Evolutionary conservation across 2,888 invertebrate genomes (phyloP), one percentile per base, ranked within the genome.

Genomic region (Trissolcus brochymenae): DNA sequence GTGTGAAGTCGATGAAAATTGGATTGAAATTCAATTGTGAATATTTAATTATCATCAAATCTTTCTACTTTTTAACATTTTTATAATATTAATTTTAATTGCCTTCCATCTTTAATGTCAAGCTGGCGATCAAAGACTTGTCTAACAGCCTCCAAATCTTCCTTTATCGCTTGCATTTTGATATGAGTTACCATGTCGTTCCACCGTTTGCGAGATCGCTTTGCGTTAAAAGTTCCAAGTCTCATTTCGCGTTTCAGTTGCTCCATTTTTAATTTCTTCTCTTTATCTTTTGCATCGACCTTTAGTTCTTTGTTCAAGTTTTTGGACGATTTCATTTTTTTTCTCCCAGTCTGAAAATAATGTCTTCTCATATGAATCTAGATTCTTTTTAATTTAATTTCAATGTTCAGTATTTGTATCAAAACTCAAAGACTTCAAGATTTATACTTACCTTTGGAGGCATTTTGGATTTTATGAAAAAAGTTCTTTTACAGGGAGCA

Each of bases 41-140:
- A 29, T 11, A 35, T 6, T 46, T 46, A n/a, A 46, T 46, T 46
- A 14, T n/a, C 16, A 14, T 3, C 16, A 4, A 14, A 46, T 46
- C 25, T 25, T 25, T 25, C 25, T 0, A 25, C 25, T 25, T 25
- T 25, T 19, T 29, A 7, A 6, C 35, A 2, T 11, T 35, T 35
- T 35, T n/a, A 14, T 9, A 46, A 46, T 14, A 14, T 16, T 4
- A 16, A 46, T 35, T n/a, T 35, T 35, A n/a, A 54, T 43, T 73
- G 85, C 88, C 86, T 83, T 79, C 90, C 90, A 81, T 91, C 89
- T 79, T 91, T 90, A 35, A 86, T 85, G 79, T 91, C 91, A 7
- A 91, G 80, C 1, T 87, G 84, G 16, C 89, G 86, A 65, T 91
- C 90, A 79, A 91, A 90, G 57, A 87, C 88, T 50, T 87, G 88